Evolutionary conservation across 2,113 vertebrate species (phyloP), one percentile per base, ranked within the genome.

Genomic region (Gobiocypris rarus): DNA sequence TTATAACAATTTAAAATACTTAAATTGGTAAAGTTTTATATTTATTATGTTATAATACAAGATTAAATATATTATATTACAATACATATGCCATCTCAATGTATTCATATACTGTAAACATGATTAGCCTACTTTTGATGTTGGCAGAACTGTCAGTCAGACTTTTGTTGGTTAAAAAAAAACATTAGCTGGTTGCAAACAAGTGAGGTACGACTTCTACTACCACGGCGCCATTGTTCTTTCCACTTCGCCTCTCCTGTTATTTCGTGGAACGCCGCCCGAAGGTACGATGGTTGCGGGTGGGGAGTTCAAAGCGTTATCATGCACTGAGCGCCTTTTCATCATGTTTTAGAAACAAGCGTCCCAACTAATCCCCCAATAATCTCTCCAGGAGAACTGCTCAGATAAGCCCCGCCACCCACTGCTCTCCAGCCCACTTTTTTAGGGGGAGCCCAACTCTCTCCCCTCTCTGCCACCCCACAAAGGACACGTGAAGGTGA

Each of bases 311-410:
- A 94, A 94, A 94, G 94, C 92, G 89, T 94, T 94, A 94, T 94
- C 94, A 90, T 88, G 71, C 87, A 11, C 90, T 74, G 70, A 92
- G 91, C 91, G 93, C 93, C 93, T 94, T 94, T 94, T 95, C 94
- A 94, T 95, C 94, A 94, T 95, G 94, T 95, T 94, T 94, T 94
- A 95, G 94, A 94, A 95, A 95, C 94, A 95, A 94, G 93, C 93
- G 89, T 94, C 91, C 88, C 91, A 91, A 91, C 92, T 94, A 94
- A 95, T 94, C 94, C 94, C 92, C 90, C 92, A 93, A 91, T 95
- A 95, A 95, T 95, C 94, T 94, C 92, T 94, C 89, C 93, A 93
- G 92, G 93, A 94, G 93, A 94, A 93, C 92, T 91, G 89, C 87
- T 90, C 80, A 84, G 94, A 95, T 95, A 95, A 95, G 92, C 70